These are phyloP conservation scores for Nothoprocta pentlandii DNA, from an alignment of 2,113 vertebrate species.

Conservation along the genomic window DNA sequence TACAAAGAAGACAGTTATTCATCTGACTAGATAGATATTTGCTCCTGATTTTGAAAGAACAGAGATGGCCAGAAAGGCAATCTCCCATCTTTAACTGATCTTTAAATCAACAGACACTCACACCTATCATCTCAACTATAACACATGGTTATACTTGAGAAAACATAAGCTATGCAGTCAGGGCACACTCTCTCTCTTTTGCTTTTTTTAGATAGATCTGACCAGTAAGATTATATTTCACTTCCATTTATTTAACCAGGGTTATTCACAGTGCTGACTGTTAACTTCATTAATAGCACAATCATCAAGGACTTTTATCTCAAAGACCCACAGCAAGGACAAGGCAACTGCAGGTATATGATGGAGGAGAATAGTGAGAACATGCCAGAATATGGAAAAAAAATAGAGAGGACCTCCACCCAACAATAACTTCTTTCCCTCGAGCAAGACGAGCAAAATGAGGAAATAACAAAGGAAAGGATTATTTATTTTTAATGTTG, in stretches of 20 bases:
- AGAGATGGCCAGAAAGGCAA: not conserved
- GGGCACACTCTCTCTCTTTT: not conserved
- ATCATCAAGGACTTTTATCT: not conserved
- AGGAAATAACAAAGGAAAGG: not conserved
- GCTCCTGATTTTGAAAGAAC: not conserved
- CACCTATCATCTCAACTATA: not conserved
- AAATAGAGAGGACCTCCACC: not conserved
- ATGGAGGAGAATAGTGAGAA: not conserved
- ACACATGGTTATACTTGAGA: not conserved
- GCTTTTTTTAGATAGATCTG: not conserved
- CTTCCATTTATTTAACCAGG: constrained; percentile 11
- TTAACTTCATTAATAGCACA: not conserved
- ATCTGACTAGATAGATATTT: not conserved
- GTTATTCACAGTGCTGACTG: not conserved
- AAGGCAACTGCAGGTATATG: not conserved
- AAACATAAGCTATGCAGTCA: not conserved
- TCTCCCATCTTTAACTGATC: not conserved
- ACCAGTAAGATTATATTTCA: not conserved
- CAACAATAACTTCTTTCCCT: not conserved
- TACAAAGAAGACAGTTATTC: not conserved
- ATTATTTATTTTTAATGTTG: not conserved
- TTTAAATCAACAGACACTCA: not conserved
- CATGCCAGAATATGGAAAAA: not conserved
- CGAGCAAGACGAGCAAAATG: not conserved
- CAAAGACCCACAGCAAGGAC: not conserved